phyloP scores from a whole-genome alignment of 1,140 invertebrate species.

The Drosophila ananassae region DNA sequence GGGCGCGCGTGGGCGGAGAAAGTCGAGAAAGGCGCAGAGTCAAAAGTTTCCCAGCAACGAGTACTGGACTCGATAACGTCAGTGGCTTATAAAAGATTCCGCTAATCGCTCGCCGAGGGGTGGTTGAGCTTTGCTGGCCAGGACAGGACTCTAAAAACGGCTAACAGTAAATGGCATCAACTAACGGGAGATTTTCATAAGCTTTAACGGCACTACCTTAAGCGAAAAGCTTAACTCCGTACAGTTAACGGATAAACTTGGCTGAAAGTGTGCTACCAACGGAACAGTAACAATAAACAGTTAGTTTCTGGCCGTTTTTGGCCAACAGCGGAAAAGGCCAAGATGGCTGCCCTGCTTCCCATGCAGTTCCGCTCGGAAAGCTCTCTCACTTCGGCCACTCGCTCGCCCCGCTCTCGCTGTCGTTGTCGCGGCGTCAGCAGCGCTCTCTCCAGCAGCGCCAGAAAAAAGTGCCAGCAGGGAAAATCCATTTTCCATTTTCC shows the following conservation, averaged over 20 bases:
- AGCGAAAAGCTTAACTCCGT: too few relatives aligned
- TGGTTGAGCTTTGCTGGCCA: not conserved
- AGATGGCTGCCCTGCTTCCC: not conserved
- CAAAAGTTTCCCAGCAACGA: slow-evolving; percentile 1
- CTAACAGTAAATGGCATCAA: too few relatives aligned
- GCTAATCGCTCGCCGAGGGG: too few relatives aligned
- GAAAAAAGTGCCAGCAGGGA: slow-evolving; percentile 14
- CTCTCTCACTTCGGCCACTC: not conserved
- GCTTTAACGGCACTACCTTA: too few relatives aligned
- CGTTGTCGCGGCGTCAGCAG: slow-evolving; percentile 1
- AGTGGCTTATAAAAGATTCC: not conserved
- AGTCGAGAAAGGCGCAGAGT: slow-evolving; percentile 1
- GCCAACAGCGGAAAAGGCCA: not conserved
- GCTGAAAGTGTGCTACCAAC: too few relatives aligned
- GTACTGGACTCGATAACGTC: slow-evolving; percentile 1
- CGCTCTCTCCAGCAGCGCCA: not conserved
- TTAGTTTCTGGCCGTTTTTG: not conserved
- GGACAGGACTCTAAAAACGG: not conserved
- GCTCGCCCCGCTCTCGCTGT: not conserved
- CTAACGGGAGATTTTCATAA: too few relatives aligned
- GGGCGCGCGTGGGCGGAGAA: slow-evolving; percentile 1
- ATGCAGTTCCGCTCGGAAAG: slow-evolving; percentile 2
- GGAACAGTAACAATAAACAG: too few relatives aligned
- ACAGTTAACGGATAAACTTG: too few relatives aligned
- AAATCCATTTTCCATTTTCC: slow-evolving; percentile 73